Percentiles rank a stretch among this genome's conserved stretches.
Conservation (phyloP, 2,113 vertebrate genomes). For the Vidua chalybeata region DNA sequence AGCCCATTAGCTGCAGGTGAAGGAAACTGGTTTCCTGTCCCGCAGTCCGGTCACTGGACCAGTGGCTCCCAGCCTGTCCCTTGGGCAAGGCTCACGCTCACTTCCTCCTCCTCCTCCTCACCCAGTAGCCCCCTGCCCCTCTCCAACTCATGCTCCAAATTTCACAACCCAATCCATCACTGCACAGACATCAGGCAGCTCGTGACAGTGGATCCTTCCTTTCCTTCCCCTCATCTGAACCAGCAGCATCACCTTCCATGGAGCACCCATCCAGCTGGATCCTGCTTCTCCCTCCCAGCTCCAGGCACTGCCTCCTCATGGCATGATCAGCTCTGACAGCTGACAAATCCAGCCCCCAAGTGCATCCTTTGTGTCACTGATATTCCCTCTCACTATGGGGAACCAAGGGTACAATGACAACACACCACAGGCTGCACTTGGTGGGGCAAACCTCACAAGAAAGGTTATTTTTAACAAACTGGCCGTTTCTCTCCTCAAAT, state of each 20-base stretch:
- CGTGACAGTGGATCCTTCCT: not conserved
- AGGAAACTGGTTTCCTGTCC: conserved; percentile 10
- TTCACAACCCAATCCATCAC: not conserved
- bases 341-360: not conserved
- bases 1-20: not conserved
- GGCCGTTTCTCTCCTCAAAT: not conserved
- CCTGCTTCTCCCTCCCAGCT: not conserved
- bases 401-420: not conserved
- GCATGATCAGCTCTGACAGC: not conserved
- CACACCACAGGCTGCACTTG: not conserved
- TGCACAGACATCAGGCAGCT: not conserved
- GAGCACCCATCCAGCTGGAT: not conserved
- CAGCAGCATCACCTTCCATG: rapidly evolving
- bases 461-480: not conserved
- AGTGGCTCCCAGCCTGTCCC: not conserved
- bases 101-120: conserved; percentile 33
- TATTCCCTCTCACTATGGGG: not conserved
- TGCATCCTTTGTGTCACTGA: not conserved
- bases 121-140: not conserved
- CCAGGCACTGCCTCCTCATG: not conserved
- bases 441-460: not conserved
- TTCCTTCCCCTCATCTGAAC: not conserved
- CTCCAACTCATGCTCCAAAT: not conserved
- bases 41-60: not conserved
- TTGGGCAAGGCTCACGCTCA: not conserved